Evolutionary conservation across 23 tunicate genomes (phyloP).

Genomic region (Trididemnum clinides): DNA sequence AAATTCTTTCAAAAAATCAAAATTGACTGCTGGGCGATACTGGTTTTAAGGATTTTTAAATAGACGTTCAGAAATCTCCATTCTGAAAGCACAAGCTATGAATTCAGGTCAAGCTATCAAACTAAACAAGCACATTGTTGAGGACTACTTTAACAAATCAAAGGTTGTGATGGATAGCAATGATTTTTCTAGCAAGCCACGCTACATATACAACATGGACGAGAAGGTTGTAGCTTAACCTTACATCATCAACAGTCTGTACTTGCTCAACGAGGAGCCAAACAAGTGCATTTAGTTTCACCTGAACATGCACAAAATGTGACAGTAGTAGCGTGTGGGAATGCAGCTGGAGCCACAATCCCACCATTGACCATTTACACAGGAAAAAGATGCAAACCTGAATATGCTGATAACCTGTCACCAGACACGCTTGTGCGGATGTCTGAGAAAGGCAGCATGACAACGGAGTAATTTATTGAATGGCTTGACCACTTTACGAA

Average conservation of each 20-base stretch:
- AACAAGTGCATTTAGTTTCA: constrained; percentile 19
- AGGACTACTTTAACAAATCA: constrained; percentile 20
- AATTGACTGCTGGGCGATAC: constrained; percentile 23
- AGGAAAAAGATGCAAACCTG: constrained; percentile 30
- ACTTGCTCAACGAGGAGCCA: constrained; percentile 12
- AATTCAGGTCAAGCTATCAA: constrained; percentile 20
- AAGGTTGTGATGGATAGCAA: neutral
- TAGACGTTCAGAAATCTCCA: neutral
- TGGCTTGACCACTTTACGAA: constrained; percentile 38
- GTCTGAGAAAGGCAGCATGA: constrained; percentile 45
- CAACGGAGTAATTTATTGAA: constrained; percentile 11
- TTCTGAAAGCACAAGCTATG: constrained; percentile 29
- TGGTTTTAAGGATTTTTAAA: neutral
- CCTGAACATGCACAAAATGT: constrained; percentile 46
- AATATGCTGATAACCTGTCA: constrained; percentile 18
- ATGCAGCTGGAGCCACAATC: constrained; percentile 29
- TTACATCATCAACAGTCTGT: constrained; percentile 34
- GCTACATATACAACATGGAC: constrained; percentile 20
- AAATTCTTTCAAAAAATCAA: constrained; percentile 13
- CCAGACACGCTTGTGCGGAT: constrained; percentile 16
- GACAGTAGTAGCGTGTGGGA: constrained; percentile 27
- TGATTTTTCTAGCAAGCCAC: constrained; percentile 15
- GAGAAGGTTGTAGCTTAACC: constrained; percentile 25
- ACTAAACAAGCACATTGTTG: constrained; percentile 30
- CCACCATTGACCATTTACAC: constrained; percentile 30